Conservation (phyloP, 2,113 vertebrate species). For the Indicator maculatus region DNA sequence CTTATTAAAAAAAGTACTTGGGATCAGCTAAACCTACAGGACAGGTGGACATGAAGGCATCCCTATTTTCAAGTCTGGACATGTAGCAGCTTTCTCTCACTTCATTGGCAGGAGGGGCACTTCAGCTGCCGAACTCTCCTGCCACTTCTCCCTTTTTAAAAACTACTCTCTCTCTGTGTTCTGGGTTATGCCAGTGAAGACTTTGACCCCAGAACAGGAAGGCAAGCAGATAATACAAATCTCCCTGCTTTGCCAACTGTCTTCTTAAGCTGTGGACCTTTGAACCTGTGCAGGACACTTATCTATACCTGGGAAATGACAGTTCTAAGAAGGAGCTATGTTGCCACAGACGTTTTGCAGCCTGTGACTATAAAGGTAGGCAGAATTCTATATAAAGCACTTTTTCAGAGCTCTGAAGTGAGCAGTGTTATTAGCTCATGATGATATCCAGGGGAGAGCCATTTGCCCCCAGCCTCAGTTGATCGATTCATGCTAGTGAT, state of each 20-base stretch:
- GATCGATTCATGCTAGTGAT: background rate
- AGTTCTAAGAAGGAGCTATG: background rate
- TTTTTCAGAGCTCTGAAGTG: background rate
- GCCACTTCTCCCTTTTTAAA: background rate
- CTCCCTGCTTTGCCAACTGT: background rate
- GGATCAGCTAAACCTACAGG: background rate
- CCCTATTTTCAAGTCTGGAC: background rate
- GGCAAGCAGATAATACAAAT: background rate
- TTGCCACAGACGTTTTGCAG: background rate
- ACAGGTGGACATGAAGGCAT: background rate
- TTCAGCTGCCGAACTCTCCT: background rate
- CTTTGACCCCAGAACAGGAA: background rate
- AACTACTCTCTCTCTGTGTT: background rate
- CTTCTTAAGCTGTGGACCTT: background rate
- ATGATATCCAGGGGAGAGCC: background rate
- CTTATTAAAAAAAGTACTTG: background rate
- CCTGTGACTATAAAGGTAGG: background rate
- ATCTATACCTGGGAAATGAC: background rate
- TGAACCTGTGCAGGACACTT: fast-evolving
- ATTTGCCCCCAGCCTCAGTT: background rate
- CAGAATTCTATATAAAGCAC: background rate
- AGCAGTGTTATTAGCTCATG: background rate
- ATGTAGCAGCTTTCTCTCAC: background rate
- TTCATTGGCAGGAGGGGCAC: fast-evolving
- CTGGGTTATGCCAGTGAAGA: background rate